Percentiles rank a stretch among this genome's conserved stretches.
Evolutionary conservation across 2,113 vertebrate genomes (phyloP).

Genomic region (Chamaea fasciata): DNA sequence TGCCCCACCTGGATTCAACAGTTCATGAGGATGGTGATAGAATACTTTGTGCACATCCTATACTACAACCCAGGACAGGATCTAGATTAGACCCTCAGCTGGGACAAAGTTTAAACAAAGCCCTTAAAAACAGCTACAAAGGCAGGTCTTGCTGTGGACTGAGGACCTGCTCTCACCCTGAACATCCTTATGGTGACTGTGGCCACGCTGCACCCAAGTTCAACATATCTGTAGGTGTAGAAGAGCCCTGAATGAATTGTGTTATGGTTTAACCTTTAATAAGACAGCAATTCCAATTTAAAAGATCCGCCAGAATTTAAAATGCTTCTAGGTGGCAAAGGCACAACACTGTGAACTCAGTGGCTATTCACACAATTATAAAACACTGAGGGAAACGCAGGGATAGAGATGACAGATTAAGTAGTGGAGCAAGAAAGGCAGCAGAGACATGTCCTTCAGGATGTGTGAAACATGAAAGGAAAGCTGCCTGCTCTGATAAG

Average conservation of each 20-base stretch:
- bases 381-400: background rate
- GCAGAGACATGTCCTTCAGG: background rate
- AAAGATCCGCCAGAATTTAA: background rate
- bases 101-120: background rate
- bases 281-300: background rate
- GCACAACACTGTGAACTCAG: background rate
- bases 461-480: background rate
- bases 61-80: too few relatives aligned
- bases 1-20: too few relatives aligned
- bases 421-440: background rate
- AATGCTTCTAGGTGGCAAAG: background rate
- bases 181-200: fast-evolving
- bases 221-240: background rate
- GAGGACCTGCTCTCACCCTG: background rate
- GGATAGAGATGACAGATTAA: background rate
- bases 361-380: background rate
- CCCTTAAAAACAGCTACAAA: background rate
- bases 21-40: too few relatives aligned
- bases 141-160: background rate
- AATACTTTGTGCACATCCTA: too few relatives aligned
- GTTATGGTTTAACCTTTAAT: background rate
- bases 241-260: fast-evolving
- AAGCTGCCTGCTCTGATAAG: background rate
- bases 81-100: background rate
- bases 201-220: background rate